A percentile compares a stretch with the other conserved stretches of the same genome.
phyloP scores from a whole-genome alignment of 2,113 vertebrate genomes.

The Gavialis gangeticus region DNA sequence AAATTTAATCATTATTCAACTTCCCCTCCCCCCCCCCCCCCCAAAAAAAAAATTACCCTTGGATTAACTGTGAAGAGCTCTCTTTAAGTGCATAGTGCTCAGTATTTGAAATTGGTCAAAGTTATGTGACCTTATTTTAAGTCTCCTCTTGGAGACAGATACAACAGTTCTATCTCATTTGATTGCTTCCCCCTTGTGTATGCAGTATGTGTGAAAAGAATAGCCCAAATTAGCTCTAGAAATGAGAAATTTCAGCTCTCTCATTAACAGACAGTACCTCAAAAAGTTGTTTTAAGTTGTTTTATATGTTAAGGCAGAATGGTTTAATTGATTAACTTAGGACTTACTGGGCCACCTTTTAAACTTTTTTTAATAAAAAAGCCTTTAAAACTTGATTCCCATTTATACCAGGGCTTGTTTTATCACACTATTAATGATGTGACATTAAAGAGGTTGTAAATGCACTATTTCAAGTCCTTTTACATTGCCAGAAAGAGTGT shows the following conservation, averaged over 20 bases:
- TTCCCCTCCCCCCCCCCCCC: accelerated
- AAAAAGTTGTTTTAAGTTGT: neutral
- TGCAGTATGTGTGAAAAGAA: neutral
- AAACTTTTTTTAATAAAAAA: neutral
- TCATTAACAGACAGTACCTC: neutral
- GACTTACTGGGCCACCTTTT: neutral
- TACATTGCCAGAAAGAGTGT: neutral
- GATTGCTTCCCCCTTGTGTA: neutral
- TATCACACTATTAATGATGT: neutral
- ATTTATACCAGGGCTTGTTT: neutral
- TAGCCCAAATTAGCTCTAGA: neutral
- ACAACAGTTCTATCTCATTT: accelerated
- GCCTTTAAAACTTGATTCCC: neutral
- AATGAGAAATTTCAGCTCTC: neutral
- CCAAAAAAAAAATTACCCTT: neutral
- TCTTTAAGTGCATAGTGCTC: neutral
- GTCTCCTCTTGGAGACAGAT: neutral
- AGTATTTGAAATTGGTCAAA: neutral
- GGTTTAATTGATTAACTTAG: neutral
- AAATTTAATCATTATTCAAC: neutral
- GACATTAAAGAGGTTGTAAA: neutral
- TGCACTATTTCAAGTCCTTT: neutral
- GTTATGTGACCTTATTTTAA: neutral
- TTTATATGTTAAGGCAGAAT: neutral
- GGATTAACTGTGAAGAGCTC: neutral